phyloP scores from a whole-genome alignment of 2,113 vertebrate species.

The Anolis carolinensis region DNA sequence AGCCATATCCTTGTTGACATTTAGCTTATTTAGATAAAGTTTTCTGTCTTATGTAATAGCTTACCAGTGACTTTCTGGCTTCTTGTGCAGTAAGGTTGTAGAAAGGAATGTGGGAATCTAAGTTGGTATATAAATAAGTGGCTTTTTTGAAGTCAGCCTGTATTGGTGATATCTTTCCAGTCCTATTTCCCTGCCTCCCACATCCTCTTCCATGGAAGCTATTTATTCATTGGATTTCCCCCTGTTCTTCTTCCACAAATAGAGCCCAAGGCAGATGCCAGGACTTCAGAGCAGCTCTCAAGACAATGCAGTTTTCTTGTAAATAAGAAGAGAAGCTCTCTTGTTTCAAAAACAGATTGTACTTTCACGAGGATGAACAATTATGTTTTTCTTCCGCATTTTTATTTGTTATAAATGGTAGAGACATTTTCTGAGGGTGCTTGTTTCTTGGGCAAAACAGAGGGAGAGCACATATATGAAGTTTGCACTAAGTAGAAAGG shows the following conservation, averaged over 20 bases:
- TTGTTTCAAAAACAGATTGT: not conserved
- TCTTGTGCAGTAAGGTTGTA: not conserved
- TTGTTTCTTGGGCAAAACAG: not conserved
- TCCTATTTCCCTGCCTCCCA: not conserved
- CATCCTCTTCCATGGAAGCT: not conserved
- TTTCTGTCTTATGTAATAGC: not conserved
- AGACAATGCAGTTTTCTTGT: not conserved
- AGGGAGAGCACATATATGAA: no score
- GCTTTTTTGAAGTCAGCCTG: not conserved
- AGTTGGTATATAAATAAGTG: not conserved
- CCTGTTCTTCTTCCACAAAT: no score
- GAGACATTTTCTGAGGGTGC: not conserved
- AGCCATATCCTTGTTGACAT: conserved; percentile 4
- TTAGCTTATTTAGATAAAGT: not conserved
- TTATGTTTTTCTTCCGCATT: not conserved
- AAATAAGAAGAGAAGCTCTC: not conserved
- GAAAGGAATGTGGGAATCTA: not conserved
- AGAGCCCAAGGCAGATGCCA: no score
- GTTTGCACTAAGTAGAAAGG: not conserved
- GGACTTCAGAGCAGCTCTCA: not conserved
- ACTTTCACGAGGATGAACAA: not conserved
- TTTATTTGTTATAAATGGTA: not conserved
- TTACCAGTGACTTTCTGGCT: no score
- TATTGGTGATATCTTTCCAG: not conserved
- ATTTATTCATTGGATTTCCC: no score